Conservation (phyloP, 2,888 invertebrate species). For the Tipula helvola region DNA sequence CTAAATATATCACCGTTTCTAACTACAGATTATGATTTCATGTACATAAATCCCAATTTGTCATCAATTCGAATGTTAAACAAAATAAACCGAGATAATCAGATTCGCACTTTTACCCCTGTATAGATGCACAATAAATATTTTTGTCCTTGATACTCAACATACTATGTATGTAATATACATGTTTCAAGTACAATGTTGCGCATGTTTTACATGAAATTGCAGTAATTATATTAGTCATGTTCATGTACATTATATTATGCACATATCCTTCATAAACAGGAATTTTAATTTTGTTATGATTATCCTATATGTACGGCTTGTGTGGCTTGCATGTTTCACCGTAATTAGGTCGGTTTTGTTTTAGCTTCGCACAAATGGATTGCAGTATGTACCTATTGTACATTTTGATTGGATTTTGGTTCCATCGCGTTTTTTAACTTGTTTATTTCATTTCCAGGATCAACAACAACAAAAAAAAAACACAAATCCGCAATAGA, state of each 20-base stretch:
- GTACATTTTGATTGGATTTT: neutral
- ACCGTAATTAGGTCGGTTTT: neutral
- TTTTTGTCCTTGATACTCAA: neutral
- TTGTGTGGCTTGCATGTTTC: neutral
- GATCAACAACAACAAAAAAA: neutral
- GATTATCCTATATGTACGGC: neutral
- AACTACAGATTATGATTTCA: neutral
- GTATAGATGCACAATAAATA: neutral
- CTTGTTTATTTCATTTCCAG: neutral
- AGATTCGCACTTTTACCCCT: neutral
- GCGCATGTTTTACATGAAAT: neutral
- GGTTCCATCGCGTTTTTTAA: neutral
- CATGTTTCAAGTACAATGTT: neutral
- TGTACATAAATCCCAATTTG: neutral
- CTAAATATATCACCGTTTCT: neutral
- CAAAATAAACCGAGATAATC: neutral
- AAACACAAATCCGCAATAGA: too few relatives aligned
- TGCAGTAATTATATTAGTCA: neutral
- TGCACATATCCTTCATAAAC: neutral
- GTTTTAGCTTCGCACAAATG: neutral
- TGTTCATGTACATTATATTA: neutral
- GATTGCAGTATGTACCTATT: neutral
- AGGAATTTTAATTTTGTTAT: neutral
- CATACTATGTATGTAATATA: neutral
- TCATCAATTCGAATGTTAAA: neutral